These are phyloP conservation scores for Leucozona laternaria DNA, from an alignment of 2,888 invertebrate genomes.

Conservation along the genomic window DNA sequence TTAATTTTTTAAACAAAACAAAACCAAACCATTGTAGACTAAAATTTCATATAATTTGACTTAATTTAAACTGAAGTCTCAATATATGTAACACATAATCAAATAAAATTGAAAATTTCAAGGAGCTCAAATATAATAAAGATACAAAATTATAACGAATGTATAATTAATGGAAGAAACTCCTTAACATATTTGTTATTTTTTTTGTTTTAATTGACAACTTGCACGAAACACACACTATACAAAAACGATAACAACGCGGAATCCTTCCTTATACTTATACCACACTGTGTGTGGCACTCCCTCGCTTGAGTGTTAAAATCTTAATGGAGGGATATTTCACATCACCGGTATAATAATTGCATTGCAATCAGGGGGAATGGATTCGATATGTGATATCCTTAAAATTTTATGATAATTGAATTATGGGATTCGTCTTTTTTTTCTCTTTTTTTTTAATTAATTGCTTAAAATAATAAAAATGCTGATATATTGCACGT, in stretches of 20 bases:
- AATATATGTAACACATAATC: not conserved
- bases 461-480: slow-evolving; percentile 34
- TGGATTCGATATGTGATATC: slow-evolving; percentile 45
- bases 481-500: slow-evolving; percentile 33
- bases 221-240: slow-evolving; percentile 14
- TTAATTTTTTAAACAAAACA: too few relatives aligned
- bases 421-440: slow-evolving; percentile 47
- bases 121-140: not conserved
- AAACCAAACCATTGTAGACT: too few relatives aligned
- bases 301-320: slow-evolving; percentile 43
- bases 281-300: not conserved
- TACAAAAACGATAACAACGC: not conserved
- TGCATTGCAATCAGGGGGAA: slow-evolving; percentile 65
- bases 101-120: not conserved
- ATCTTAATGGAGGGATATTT: slow-evolving; percentile 59
- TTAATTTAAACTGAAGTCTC: too few relatives aligned
- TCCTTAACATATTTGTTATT: not conserved
- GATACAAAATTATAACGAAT: not conserved
- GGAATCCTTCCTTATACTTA: slow-evolving; percentile 4
- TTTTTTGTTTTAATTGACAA: slow-evolving; percentile 10
- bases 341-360: slow-evolving; percentile 67
- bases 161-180: not conserved
- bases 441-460: slow-evolving; percentile 21
- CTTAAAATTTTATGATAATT: slow-evolving; percentile 68
- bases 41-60: too few relatives aligned